Evolutionary conservation across 2,888 invertebrate species (phyloP).

Genomic region (Ephialtes manifestator): DNA sequence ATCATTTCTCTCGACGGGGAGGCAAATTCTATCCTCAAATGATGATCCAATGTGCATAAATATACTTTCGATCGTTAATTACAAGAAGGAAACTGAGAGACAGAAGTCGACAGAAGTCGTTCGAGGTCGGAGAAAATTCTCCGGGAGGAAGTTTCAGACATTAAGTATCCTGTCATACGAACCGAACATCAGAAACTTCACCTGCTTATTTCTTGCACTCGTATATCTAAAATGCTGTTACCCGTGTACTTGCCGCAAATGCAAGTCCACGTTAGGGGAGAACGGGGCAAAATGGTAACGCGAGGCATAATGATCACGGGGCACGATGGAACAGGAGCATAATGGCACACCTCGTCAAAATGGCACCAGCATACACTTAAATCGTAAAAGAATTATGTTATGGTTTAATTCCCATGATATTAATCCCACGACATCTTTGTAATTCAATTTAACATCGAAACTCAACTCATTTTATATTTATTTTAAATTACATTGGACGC

Average conservation of each 20-base stretch:
- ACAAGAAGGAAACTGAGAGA: constrained; percentile 35
- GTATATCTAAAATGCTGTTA: constrained; percentile 4
- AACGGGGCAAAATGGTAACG: too few relatives aligned
- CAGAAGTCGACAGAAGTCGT: constrained; percentile 68
- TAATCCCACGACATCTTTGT: too few relatives aligned
- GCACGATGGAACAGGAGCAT: too few relatives aligned
- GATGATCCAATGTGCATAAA: constrained; percentile 57
- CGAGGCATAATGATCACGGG: too few relatives aligned
- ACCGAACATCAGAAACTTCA: constrained; percentile 52
- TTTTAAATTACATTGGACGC: too few relatives aligned
- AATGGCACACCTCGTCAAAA: too few relatives aligned
- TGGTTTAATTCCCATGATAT: too few relatives aligned
- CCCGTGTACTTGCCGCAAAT: neutral
- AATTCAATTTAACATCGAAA: too few relatives aligned
- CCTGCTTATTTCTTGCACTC: constrained; percentile 46
- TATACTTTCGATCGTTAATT: constrained; percentile 77
- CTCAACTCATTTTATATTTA: too few relatives aligned
- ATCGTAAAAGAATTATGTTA: too few relatives aligned
- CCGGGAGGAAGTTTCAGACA: constrained; percentile 61
- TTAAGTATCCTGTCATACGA: constrained; percentile 26
- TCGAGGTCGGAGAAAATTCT: constrained; percentile 78
- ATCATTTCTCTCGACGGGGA: constrained; percentile 60
- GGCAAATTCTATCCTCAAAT: constrained; percentile 46
- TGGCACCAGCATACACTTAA: too few relatives aligned
- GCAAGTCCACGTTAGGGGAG: neutral